Evolutionary conservation across 2,888 invertebrate genomes (phyloP).

Genomic region (Aspidiotus rigidus): DNA sequence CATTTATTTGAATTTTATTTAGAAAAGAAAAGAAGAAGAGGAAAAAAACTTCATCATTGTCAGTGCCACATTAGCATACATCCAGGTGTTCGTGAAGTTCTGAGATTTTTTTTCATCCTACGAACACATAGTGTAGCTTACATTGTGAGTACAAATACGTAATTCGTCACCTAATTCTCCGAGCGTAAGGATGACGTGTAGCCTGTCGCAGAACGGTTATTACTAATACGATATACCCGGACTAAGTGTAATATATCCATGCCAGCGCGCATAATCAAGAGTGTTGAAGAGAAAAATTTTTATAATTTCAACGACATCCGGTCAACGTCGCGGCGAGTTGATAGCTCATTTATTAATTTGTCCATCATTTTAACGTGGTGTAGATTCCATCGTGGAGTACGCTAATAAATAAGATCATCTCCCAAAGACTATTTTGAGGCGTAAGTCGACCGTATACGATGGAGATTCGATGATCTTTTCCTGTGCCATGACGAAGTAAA

Average conservation of each 20-base stretch:
- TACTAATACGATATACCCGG: neutral
- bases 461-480: too few species aligned
- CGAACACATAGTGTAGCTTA: neutral
- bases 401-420: too few species aligned
- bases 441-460: too few species aligned
- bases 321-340: neutral
- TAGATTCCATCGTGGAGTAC: too few species aligned
- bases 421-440: too few species aligned
- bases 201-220: conserved; percentile 2
- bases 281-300: neutral
- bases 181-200: neutral
- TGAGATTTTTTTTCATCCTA: neutral
- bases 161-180: conserved; percentile 4
- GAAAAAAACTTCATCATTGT: neutral
- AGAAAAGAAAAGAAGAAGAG: too few species aligned
- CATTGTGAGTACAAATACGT: neutral
- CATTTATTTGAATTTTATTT: too few species aligned
- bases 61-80: conserved; percentile 3
- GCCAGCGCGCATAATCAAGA: neutral
- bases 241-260: neutral
- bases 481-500: too few species aligned
- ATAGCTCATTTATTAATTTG: neutral
- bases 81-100: conserved; percentile 2
- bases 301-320: neutral
- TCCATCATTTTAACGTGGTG: too few species aligned